Base-by-base conservation (phyloP, 2,113 vertebrate genomes). In the Triplophysa rosa region DNA sequence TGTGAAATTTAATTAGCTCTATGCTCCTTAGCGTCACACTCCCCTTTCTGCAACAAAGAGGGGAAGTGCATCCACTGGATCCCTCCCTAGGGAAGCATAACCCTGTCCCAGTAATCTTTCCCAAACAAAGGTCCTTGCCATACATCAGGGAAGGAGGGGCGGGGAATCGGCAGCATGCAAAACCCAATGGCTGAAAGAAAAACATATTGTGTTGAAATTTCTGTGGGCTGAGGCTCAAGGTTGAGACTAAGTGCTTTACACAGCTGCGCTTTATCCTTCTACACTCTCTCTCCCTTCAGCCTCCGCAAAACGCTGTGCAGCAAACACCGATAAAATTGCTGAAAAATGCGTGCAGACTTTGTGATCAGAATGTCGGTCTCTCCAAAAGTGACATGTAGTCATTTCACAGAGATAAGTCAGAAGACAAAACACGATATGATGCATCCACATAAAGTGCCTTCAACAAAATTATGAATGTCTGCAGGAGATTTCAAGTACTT, bases 1-100 rank as follows among this genome's bases (percentile, higher is more conserved):
- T 92, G 92, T 92, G 91, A 93, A 93, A 94, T 93, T 92, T 92
- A 92, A 94, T 94, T 93, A 92, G 93, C 91, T 91, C 89, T 90
- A 86, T 85, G 90, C 89, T 93, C 91, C 80, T 85, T 71, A 70
- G 81, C 26, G 77, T 76, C 77, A 61, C 70, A 67, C 79, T 83
- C 83, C 83, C 88, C 90, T 90, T 87, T 90, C 89, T 86, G 89
- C 89, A 88, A 89, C 89, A 84, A 90, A 89, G 89, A 92, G 88
- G 90, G 92, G 91, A 91, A 93, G 90, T 92, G 91, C 91, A 92
- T 91, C 92, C 90, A 91, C 90, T 87, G 89, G 92, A 92, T 91
- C 86, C 90, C 91, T 93, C 91, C 93, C 91, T 89, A 89, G 92
- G 91, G 91, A 93, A 93, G 93, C 91, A 93, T 93, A 92, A 92